Evolutionary conservation across 1,140 invertebrate genomes (phyloP), one percentile per base, ranked within the genome.

Genomic region (Campoletis sonorensis): DNA sequence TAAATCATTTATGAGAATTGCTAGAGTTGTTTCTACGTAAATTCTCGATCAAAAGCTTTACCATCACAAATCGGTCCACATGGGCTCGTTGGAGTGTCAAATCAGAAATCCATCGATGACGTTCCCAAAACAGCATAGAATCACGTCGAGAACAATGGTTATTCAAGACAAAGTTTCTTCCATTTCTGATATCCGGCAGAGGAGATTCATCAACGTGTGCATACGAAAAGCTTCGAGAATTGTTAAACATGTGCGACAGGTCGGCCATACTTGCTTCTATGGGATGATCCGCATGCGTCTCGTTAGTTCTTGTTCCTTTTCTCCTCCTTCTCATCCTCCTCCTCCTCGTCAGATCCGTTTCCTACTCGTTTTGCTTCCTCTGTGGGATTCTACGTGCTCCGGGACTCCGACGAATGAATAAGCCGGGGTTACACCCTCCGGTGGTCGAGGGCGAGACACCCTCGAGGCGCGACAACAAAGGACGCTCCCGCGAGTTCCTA

Each of bases 391-490:
- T 75, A 49, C 27, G 75, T 54, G 23, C 51, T 23, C 27, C 67
- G 67, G 13, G 67, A 18, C 75, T 77, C 37, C 75, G 81, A 73
- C 84, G 86, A 87, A 88, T 90, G 89, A 91, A 91, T 90, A 89
- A 89, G 86, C 87, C 86, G 86, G 86, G 87, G 87, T 87, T 89
- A 88, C 87, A 87, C 89, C 90, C 90, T 90, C 85, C 85, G 84
- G 84, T 82, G 54, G 51, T 61, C 21, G 87, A 40, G 83, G 80
- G 82, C 75, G 87, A 89, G 86, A 89, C 88, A 89, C 87, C 87
- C 88, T 87, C 85, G 81, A 85, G 80, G 80, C 79, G 72, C 75
- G 76, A 84, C 82, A 83, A 86, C 85, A 87, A 87, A 87, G 87
- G 84, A 23, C 58, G 76, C 2, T 45, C 37, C 30, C 27, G 54